Evolutionary conservation across 1,140 invertebrate genomes (phyloP).

Genomic region (Apis florea): DNA sequence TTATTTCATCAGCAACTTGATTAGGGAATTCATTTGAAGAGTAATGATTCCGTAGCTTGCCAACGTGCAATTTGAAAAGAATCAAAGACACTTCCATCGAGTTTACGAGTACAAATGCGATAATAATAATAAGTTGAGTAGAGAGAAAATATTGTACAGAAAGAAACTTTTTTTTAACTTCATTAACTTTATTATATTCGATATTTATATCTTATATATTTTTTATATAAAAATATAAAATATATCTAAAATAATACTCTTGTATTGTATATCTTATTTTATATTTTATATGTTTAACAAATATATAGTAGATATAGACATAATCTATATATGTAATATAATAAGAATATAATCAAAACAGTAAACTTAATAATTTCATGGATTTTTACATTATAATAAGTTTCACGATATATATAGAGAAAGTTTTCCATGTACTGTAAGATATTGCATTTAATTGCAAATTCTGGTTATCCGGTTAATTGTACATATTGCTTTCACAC

Average conservation of each 20-base stretch:
- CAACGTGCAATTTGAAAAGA: not conserved
- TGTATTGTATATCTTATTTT: no score
- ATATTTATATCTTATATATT: no score
- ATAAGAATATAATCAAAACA: not conserved
- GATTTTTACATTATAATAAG: constrained; percentile 4
- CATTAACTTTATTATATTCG: no score
- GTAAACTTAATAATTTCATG: no score
- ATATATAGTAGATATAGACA: no score
- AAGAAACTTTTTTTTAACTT: not conserved
- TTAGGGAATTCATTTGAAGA: constrained; percentile 5
- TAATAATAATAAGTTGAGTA: not conserved
- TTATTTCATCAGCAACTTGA: constrained; percentile 8
- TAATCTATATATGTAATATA: not conserved
- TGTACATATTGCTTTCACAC: constrained; percentile 21
- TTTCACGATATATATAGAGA: constrained; percentile 6
- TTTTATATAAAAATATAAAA: no score
- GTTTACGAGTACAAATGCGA: not conserved
- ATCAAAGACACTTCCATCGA: not conserved
- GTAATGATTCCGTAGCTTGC: not conserved
- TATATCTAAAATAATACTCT: not conserved
- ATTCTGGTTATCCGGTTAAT: constrained; percentile 34
- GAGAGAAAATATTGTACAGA: not conserved
- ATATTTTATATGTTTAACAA: no score
- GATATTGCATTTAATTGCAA: constrained; percentile 34
- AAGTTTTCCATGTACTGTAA: constrained; percentile 9